Percentiles rank a stretch among this genome's conserved stretches.
Evolutionary conservation across 1,140 invertebrate species (phyloP).

Genomic region (Andrena cerasifolii): DNA sequence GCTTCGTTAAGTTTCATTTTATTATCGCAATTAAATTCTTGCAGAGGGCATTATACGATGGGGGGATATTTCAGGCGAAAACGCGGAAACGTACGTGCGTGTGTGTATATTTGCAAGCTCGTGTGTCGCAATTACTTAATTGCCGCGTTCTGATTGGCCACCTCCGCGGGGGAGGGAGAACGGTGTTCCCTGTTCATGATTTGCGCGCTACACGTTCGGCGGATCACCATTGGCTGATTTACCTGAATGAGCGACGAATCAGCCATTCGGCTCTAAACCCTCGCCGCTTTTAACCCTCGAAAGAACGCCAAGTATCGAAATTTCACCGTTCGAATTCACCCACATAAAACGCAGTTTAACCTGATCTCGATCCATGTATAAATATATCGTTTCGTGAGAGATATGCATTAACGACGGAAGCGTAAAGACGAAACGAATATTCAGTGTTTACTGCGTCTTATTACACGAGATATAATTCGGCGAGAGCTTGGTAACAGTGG

Average conservation of each 20-base stretch:
- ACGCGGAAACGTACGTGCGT: neutral
- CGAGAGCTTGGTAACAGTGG: constrained; percentile 35
- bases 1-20: neutral
- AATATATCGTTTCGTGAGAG: neutral
- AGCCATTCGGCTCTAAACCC: constrained; percentile 51
- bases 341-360: neutral
- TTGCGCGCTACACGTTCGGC: constrained; percentile 36
- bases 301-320: constrained; percentile 32
- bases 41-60: neutral
- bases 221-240: constrained; percentile 48
- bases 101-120: neutral
- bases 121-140: constrained; percentile 61
- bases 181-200: constrained; percentile 48
- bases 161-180: constrained; percentile 6
- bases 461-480: neutral
- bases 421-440: neutral
- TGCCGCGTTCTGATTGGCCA: constrained; percentile 60
- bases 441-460: neutral
- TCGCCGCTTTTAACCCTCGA: constrained; percentile 34
- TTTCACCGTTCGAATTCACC: neutral
- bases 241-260: constrained; percentile 52
- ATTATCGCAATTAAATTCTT: neutral
- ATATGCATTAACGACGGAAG: neutral
- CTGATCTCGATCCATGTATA: neutral
- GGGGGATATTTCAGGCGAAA: neutral